These are phyloP conservation scores for Lamprotornis superbus DNA, from an alignment of 2,113 vertebrate species.

Conservation along the genomic window DNA sequence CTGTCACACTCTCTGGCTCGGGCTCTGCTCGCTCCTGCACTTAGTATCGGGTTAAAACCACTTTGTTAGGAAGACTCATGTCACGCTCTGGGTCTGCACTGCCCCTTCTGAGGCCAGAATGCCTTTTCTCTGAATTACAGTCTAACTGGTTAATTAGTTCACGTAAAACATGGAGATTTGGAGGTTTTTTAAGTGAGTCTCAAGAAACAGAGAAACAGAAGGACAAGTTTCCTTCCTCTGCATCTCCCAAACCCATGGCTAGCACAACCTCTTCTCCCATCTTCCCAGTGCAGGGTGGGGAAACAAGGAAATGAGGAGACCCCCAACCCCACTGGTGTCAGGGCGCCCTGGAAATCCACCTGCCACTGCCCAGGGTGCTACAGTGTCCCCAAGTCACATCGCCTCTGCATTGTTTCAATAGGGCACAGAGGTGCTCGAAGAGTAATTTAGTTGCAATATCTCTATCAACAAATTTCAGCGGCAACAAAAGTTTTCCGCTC, in stretches of 20 bases:
- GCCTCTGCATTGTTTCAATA: not conserved
- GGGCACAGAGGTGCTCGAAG: not conserved
- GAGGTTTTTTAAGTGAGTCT: not conserved
- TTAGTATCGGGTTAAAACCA: not conserved
- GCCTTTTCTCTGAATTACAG: not conserved
- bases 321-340: not conserved
- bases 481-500: constrained; percentile 74
- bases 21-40: not conserved
- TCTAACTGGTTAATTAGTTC: not conserved
- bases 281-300: not conserved
- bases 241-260: not conserved
- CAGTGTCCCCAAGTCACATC: not conserved
- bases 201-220: not conserved
- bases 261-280: not conserved
- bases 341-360: not conserved
- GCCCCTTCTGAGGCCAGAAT: not conserved
- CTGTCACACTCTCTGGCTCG: not conserved
- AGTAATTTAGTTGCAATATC: constrained; percentile 70
- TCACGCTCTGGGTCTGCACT: not conserved
- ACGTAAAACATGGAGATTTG: not conserved
- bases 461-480: constrained; percentile 71
- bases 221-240: not conserved
- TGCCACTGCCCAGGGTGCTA: not conserved
- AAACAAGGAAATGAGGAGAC: not conserved
- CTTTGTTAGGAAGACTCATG: not conserved